Conservation (phyloP, 2,797 vertebrate genomes). For the Argyrosomus regius region DNA sequence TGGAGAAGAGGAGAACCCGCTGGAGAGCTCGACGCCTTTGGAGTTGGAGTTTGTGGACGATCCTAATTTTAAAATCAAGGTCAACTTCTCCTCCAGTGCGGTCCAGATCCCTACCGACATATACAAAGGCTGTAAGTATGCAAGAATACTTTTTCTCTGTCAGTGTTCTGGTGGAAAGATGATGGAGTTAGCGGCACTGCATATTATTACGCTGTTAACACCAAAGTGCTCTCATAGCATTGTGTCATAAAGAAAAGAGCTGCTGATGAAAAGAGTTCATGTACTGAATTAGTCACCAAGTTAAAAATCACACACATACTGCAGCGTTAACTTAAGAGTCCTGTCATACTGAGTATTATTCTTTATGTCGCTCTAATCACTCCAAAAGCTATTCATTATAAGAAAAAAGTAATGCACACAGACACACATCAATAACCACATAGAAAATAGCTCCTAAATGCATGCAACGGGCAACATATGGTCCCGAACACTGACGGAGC, state of each 20-base stretch:
- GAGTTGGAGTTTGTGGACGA: slow-evolving; percentile 95
- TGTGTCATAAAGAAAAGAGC: too few species aligned
- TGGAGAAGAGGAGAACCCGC: slow-evolving; percentile 89
- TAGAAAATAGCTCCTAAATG: neutral
- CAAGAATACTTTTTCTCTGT: neutral
- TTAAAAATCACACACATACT: neutral
- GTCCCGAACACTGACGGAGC: neutral
- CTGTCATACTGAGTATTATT: neutral
- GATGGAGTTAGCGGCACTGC: too few species aligned
- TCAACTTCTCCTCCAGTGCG: slow-evolving; percentile 97
- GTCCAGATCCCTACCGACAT: slow-evolving; percentile 99
- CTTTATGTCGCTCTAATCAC: neutral
- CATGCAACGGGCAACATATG: neutral
- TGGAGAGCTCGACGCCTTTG: slow-evolving; percentile 88
- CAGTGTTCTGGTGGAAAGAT: neutral
- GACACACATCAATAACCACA: neutral
- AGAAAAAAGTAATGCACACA: neutral
- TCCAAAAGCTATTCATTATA: neutral
- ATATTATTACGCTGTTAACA: too few species aligned
- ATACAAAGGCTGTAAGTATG: slow-evolving; percentile 99
- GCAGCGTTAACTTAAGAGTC: neutral
- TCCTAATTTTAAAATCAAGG: slow-evolving; percentile 96
- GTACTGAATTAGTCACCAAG: neutral
- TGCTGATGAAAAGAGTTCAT: neutral
- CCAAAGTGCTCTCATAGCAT: too few species aligned